These are phyloP conservation scores for Heliconius ismenius DNA, from an alignment of 2,888 invertebrate species.

Conservation along the genomic window DNA sequence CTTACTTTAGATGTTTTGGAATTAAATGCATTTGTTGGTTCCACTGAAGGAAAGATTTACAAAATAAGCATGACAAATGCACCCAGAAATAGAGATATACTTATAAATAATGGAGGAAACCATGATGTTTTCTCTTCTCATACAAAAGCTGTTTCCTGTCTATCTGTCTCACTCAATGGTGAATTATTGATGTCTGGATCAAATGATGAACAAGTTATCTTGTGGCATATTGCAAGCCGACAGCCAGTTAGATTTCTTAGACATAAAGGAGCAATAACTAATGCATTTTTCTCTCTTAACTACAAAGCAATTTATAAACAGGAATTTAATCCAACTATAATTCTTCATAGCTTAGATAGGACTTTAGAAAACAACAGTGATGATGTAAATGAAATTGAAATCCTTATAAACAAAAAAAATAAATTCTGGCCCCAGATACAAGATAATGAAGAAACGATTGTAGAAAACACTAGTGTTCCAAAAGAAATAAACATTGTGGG, in stretches of 20 bases:
- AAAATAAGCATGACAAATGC: slow-evolving; percentile 85
- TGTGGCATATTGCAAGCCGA: slow-evolving; percentile 91
- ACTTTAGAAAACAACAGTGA: slow-evolving; percentile 81
- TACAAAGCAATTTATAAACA: slow-evolving; percentile 83
- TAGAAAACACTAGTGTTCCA: slow-evolving; percentile 46
- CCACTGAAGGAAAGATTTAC: slow-evolving; percentile 86
- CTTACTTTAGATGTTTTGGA: slow-evolving; percentile 87
- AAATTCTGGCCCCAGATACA: slow-evolving; percentile 66
- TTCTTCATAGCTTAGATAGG: slow-evolving; percentile 84
- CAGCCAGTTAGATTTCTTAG: slow-evolving; percentile 86
- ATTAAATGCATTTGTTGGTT: slow-evolving; percentile 88
- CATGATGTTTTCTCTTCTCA: slow-evolving; percentile 85
- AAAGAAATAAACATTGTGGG: slow-evolving; percentile 57
- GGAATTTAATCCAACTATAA: slow-evolving; percentile 80
- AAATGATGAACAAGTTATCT: slow-evolving; percentile 86
- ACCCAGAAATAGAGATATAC: slow-evolving; percentile 85
- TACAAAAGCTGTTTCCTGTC: slow-evolving; percentile 84
- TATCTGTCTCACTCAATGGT: slow-evolving; percentile 88
- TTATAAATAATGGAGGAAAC: slow-evolving; percentile 80
- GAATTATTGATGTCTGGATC: slow-evolving; percentile 88
- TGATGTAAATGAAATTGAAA: slow-evolving; percentile 70
- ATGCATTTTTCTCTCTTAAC: slow-evolving; percentile 84
- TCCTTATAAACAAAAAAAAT: slow-evolving; percentile 64
- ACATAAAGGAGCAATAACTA: slow-evolving; percentile 89
- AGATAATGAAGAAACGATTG: slow-evolving; percentile 36